Percentiles rank a stretch among this genome's conserved stretches.
phyloP scores from a whole-genome alignment of 2,888 invertebrate genomes.

The Sinodicranocentrus sp. region DNA sequence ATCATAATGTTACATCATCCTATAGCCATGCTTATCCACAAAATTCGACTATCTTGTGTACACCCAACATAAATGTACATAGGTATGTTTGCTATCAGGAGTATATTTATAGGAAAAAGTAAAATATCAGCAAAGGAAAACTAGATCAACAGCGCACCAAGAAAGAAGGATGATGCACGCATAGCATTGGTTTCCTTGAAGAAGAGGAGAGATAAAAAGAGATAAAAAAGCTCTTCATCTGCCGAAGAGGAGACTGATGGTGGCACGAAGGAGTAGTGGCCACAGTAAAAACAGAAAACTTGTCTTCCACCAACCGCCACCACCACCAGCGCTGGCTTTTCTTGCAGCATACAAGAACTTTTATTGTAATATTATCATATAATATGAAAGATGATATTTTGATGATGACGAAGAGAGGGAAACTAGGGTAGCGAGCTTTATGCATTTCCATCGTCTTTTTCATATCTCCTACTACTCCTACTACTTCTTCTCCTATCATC shows the following conservation, averaged over 20 bases:
- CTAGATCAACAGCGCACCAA: slow-evolving; percentile 56
- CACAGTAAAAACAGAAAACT: slow-evolving; percentile 31
- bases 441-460: neutral
- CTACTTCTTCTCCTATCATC: slow-evolving; percentile 57
- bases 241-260: slow-evolving; percentile 66
- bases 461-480: slow-evolving; percentile 2
- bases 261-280: slow-evolving; percentile 48
- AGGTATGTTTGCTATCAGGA: neutral
- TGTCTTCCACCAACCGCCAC: neutral
- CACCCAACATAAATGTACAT: neutral
- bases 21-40: slow-evolving; percentile 52
- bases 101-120: neutral
- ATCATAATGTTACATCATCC: slow-evolving; percentile 52
- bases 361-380: slow-evolving; percentile 67
- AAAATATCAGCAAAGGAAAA: slow-evolving; percentile 27
- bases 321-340: neutral
- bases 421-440: slow-evolving; percentile 35
- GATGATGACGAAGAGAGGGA: slow-evolving; percentile 46
- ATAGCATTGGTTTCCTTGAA: slow-evolving; percentile 64
- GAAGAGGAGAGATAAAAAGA: slow-evolving; percentile 48
- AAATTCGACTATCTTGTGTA: slow-evolving; percentile 4
- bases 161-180: slow-evolving; percentile 19
- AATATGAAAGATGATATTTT: slow-evolving; percentile 68
- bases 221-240: slow-evolving; percentile 68
- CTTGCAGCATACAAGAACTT: slow-evolving; percentile 37